phyloP scores from a whole-genome alignment of 2,888 invertebrate genomes.

The Apoderus coryli region DNA sequence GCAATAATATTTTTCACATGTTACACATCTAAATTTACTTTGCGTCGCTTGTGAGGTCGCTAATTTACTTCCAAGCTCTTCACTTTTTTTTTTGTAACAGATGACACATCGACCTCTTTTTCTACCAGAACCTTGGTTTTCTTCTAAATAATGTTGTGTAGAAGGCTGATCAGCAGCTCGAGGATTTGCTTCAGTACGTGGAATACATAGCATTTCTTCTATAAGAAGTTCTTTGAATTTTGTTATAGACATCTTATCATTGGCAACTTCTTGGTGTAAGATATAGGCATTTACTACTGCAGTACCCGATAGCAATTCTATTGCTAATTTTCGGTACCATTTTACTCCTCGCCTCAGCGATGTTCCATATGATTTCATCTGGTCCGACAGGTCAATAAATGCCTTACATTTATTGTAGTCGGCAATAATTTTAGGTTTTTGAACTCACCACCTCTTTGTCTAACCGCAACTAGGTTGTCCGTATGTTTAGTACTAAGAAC shows the following conservation, averaged over 20 bases:
- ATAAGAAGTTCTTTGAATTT: slow-evolving; percentile 10
- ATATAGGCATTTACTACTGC: no score
- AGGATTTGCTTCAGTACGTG: slow-evolving; percentile 2
- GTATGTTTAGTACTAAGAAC: no score
- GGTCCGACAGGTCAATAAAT: slow-evolving; percentile 9
- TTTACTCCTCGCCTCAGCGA: slow-evolving; percentile 11
- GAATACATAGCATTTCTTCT: slow-evolving; percentile 6
- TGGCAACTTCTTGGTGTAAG: slow-evolving; percentile 8
- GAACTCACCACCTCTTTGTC: slow-evolving; percentile 13
- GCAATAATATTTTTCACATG: no score
- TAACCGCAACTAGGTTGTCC: slow-evolving; percentile 15
- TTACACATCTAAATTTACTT: no score
- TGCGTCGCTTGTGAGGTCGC: no score
- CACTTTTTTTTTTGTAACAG: no score
- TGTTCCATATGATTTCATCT: no score
- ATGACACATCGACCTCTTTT: no score
- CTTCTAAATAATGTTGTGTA: slow-evolving; percentile 2
- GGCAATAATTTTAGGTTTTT: slow-evolving; percentile 13
- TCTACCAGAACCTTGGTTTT: slow-evolving; percentile 5
- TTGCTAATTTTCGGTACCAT: slow-evolving; percentile 12
- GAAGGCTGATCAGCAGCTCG: slow-evolving; percentile 1
- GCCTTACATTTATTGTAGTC: slow-evolving; percentile 11
- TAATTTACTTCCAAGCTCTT: no score
- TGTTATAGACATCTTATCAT: slow-evolving; percentile 11
- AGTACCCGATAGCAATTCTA: no score